Evolutionary conservation across 2,888 invertebrate genomes (phyloP), one percentile per base, ranked within the genome.

Genomic region (Agrilus mali): DNA sequence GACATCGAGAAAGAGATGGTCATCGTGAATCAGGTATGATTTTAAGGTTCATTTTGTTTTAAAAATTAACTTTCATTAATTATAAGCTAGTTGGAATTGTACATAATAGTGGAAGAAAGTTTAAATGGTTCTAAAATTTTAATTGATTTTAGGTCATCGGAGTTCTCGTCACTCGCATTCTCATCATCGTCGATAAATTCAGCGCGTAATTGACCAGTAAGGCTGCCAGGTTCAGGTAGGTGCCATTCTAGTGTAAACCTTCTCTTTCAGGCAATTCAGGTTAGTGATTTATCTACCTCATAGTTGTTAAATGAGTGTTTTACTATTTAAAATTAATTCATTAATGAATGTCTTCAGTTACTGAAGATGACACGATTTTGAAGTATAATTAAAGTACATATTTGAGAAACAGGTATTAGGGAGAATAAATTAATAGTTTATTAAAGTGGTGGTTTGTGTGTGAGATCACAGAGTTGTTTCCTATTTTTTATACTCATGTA

Each of bases 201-300:
- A 49, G 40, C 47, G 47, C 53, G 49, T 50, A 45, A 52, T 59
- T 59, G 62, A 65, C 62, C 63, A 64, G 64, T 66, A 65, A 65
- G 64, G 60, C 59, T 56, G 51, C 52, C 56, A 49, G 42, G 41
- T 46, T 50, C 63, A 66, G 65, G 65, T 66, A 65, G 61, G 62
- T 63, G 58, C 54, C 55, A 52, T 53, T 59, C 56, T 57, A 53
- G 49, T 55, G 50, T 53, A 52, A 46, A 48, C 40, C 36, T 56
- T 55, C 49, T 53, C 47, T 56, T 57, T 52, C 55, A 57, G 57
- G 47, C 41, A 45, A 43, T 46, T 43, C 57, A 57, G 57, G 57
- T 57, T 57, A 57, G 57, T 57, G 56, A 48, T 44, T 27, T 50
- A 44, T 44, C 47, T 41, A 36, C 47, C 43, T 40, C 40, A 39